Evolutionary conservation across 2,113 vertebrate genomes (phyloP), one percentile per base, ranked within the genome.

Genomic region (Mystacornis crossleyi): DNA sequence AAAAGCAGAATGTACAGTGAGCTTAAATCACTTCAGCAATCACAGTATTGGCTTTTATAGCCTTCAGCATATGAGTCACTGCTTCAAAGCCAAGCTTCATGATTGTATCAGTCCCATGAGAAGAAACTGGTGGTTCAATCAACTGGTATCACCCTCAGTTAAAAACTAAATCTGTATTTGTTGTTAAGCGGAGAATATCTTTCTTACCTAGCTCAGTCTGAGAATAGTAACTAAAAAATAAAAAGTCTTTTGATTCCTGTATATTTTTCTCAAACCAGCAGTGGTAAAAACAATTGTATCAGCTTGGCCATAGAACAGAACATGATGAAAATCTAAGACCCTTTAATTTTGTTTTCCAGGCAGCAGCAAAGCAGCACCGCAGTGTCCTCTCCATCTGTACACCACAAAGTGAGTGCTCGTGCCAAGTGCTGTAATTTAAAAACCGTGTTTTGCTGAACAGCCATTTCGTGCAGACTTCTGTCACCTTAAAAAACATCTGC

Each of bases 311-410:
- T 26, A 51, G 54, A 89, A 53, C 26, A 67, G 64, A 80, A 83
- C 9, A 7, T 9, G 6, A 60, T 86, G 57, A 81, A 89, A 85
- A 64, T 84, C 54, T 81, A 80, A 91, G 72, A 90, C 25, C 10
- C 83, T 90, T 86, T 55, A 58, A 93, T 94, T 97, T 91, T 86
- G 73, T 95, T 95, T 97, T 91, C 18, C 95, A 98, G 98, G 97
- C 71, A 78, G 92, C 97, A 93, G 81, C 87, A 93, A 92, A 71
- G 71, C 90, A 29, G 88, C 88, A 54, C 83, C 89, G 3, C 95
- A 74, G 50, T 97, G 95, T 79, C 95, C 77, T 81, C 91, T 97
- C 75, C 97, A 95, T 95, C 94, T 97, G 78, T 96, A 93, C 92
- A 88, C 96, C 43, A 69, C 96, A 25, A 97, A 98, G 98, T 98